phyloP scores from a whole-genome alignment of 2,113 vertebrate genomes.

The Panthera tigris region DNA sequence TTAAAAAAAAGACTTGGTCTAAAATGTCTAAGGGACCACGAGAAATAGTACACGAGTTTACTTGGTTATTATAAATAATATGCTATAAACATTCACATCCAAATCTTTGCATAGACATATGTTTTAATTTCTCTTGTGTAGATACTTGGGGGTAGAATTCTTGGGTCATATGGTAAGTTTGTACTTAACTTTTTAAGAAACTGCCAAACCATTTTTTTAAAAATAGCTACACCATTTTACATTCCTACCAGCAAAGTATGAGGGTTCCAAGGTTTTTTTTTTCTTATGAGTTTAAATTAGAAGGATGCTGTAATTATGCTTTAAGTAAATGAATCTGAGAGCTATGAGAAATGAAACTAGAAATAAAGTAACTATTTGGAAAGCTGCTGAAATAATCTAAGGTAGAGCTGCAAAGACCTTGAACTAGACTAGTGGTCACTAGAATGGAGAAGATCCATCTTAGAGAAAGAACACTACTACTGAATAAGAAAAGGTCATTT shows the following conservation, averaged over 20 bases:
- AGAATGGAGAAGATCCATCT: neutral
- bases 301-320: neutral
- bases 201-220: neutral
- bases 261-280: neutral
- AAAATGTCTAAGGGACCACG: neutral
- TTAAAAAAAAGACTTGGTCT: neutral
- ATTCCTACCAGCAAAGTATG: neutral
- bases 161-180: neutral
- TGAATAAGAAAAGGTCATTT: neutral
- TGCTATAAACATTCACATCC: neutral
- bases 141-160: neutral
- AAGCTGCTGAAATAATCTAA: neutral
- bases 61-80: neutral
- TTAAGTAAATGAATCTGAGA: neutral
- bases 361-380: neutral
- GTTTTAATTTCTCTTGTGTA: neutral
- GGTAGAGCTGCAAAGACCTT: neutral
- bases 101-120: neutral
- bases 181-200: slow-evolving; percentile 19
- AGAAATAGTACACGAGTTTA: neutral
- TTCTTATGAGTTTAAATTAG: neutral
- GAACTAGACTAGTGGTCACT: neutral
- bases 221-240: neutral
- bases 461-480: neutral
- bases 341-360: neutral